These are phyloP conservation scores for Sebastes dallii DNA, from an alignment of 2,797 vertebrate genomes.

Conservation along the genomic window DNA sequence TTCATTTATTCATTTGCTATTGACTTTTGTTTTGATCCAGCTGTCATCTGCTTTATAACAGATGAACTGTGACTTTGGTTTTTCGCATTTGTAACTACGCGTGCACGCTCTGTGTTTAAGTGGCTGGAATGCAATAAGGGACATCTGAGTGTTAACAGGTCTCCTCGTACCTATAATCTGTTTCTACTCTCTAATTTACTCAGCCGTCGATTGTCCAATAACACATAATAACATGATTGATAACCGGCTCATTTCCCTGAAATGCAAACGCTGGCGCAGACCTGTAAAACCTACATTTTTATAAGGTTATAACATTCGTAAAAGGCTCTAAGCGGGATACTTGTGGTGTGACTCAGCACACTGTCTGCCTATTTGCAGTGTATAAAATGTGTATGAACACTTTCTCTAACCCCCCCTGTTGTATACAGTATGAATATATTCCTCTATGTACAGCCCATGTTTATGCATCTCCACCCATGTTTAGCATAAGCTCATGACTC, in stretches of 20 bases:
- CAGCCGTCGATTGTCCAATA: conserved; percentile 33
- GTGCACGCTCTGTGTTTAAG: neutral
- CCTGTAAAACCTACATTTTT: neutral
- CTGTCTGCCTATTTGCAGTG: conserved; percentile 25
- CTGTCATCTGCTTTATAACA: conserved; percentile 46
- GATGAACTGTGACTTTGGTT: conserved; percentile 25
- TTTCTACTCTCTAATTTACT: conserved; percentile 47
- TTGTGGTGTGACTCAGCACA: conserved; percentile 21
- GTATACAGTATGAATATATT: conserved; percentile 67
- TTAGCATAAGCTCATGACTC: conserved; percentile 77
- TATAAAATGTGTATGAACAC: conserved; percentile 38
- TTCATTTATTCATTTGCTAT: conserved; percentile 75
- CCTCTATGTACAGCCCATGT: conserved; percentile 63
- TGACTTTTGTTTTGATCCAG: conserved; percentile 67
- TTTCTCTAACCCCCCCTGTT: conserved; percentile 25
- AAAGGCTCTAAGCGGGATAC: conserved; percentile 15
- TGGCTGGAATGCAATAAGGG: conserved; percentile 15
- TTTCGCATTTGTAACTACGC: neutral
- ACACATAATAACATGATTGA: conserved; percentile 52
- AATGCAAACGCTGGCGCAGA: conserved; percentile 1
- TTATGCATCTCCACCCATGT: conserved; percentile 77
- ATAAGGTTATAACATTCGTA: neutral
- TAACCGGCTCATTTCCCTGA: conserved; percentile 24
- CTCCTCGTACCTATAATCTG: conserved; percentile 19
- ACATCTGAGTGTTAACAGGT: conserved; percentile 38